Evolutionary conservation across 23 tunicate genomes (phyloP), one percentile per base, ranked within the genome.

Genomic region (Corella eumyota): DNA sequence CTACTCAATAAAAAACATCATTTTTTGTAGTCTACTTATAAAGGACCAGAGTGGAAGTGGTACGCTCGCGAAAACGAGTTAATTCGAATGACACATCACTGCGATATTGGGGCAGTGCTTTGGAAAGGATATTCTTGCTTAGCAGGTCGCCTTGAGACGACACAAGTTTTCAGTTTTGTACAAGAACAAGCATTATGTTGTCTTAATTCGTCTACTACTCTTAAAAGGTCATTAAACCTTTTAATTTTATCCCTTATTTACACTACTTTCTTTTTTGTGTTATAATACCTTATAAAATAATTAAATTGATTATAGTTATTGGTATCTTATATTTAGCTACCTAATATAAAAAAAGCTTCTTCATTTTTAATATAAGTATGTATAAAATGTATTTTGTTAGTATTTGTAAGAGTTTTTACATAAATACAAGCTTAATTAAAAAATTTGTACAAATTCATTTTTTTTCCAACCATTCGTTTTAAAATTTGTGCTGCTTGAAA

Each of bases 31-130:
- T 91, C 98, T 2, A 75, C 66, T 30, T 76, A 75, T 64, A 92
- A 92, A 48, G 79, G 80, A 22, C 34, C 51, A n/a, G 32, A 22
- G 27, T 83, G 87, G 87, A 93, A 93, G 22, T 92, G 98, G 98
- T 75, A 58, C 37, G 31, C 44, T 15, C 65, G 65, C 2, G 66
- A 67, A 2, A 56, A 60, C 21, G 62, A 60, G 11, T 49, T 83
- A 28, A 60, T 83, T 0, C 64, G 70, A 36, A 76, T 92, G 98
- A 55, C 81, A 21, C 73, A 92, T 30, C 20, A 44, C 21, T 92
- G 98, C 51, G 82, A 81, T 66, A 52, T 72, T 22, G 38, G 76
- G 6, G 50, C 62, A 5, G 56, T 40, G 0, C 50, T 44, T 33
- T 92, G 87, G 92, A 72, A 76, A 17, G 98, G 98, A 21, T 92